Evolutionary conservation across 2,113 vertebrate species (phyloP), one percentile per base, ranked within the genome.

Genomic region (Numida meleagris): DNA sequence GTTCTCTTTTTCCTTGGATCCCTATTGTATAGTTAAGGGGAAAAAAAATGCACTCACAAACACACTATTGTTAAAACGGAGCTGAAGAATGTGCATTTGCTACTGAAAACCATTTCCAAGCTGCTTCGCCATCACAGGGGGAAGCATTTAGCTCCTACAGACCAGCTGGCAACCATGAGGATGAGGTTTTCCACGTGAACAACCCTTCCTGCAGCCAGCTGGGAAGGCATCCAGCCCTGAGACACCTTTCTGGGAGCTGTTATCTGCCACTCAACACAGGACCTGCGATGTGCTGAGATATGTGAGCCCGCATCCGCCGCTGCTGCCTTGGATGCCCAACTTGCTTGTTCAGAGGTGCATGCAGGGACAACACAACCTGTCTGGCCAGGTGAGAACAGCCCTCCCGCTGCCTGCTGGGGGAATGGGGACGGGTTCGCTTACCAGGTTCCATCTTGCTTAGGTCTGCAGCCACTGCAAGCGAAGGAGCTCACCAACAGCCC

Each of bases 61-160:
- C 29, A 82, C 23, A 43, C 20, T 43, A 34, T 46, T 25, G 0
- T 71, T 76, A 70, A 90, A 89, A 42, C 21, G 80, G 46, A 59
- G 72, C 0, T 33, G 10, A 95, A 95, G 71, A 96, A 93, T 59
- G 45, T 3, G 10, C 12, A 7, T 79, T 93, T 86, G 84, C 82
- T 70, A 43, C 87, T 24, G 42, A 71, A 88, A 93, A 51, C 42
- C 25, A 63, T 58, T 83, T 95, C 75, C 89, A 77, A 94, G 89
- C 18, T 38, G 59, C 57, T 29, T 82, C 71, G 31, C 77, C 53
- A 86, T 17, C 36, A 73, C 1, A 0, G 6, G n/a, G 66, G 80
- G 77, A 75, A 94, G 40, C 0, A 0, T 34, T 95, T 16, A 62
- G 71, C 53, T 85, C 50, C 84, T 71, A 19, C 34, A 62, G 71